Percentiles rank a stretch among this genome's conserved stretches.
These are phyloP conservation scores for Phoenoteleia sp. DNA, from an alignment of 2,888 invertebrate species.

Conservation along the genomic window DNA sequence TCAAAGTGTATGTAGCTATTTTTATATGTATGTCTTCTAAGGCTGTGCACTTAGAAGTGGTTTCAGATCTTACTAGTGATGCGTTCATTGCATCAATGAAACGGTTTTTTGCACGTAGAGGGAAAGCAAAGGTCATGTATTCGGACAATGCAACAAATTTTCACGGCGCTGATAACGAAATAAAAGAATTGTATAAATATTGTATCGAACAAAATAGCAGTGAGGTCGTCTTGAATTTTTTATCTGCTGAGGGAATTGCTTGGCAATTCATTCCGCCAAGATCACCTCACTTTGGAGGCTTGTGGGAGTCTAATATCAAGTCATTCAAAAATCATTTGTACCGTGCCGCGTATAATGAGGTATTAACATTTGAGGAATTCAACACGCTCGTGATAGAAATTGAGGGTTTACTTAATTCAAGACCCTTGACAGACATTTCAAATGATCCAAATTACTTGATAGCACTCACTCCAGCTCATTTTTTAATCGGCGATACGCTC, in stretches of 20 bases:
- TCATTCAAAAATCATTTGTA: conserved; percentile 76
- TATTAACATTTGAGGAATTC: conserved; percentile 53
- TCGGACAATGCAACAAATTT: conserved; percentile 82
- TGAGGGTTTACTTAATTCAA: conserved; percentile 66
- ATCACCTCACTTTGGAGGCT: conserved; percentile 77
- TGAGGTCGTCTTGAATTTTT: background rate
- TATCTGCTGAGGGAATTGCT: conserved; percentile 23
- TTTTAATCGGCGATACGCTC: conserved; percentile 64
- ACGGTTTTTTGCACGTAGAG: conserved; percentile 80
- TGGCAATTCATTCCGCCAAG: conserved; percentile 76
- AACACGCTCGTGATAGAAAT: conserved; percentile 58
- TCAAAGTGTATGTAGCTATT: background rate
- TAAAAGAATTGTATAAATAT: conserved; percentile 51
- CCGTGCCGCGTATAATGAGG: conserved; percentile 52
- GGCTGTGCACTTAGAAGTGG: conserved; percentile 81
- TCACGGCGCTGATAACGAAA: conserved; percentile 77
- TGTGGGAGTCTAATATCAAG: conserved; percentile 77
- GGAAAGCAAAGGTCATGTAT: conserved; percentile 73
- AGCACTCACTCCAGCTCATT: conserved; percentile 67
- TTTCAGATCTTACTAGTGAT: conserved; percentile 77
- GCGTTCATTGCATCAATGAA: conserved; percentile 78
- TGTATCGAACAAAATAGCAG: background rate
- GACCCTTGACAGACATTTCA: conserved; percentile 59
- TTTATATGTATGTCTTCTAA: conserved; percentile 76
- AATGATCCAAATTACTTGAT: conserved; percentile 59